These are phyloP conservation scores for Monochamus alternatus DNA, from an alignment of 2,888 invertebrate species.

Conservation along the genomic window DNA sequence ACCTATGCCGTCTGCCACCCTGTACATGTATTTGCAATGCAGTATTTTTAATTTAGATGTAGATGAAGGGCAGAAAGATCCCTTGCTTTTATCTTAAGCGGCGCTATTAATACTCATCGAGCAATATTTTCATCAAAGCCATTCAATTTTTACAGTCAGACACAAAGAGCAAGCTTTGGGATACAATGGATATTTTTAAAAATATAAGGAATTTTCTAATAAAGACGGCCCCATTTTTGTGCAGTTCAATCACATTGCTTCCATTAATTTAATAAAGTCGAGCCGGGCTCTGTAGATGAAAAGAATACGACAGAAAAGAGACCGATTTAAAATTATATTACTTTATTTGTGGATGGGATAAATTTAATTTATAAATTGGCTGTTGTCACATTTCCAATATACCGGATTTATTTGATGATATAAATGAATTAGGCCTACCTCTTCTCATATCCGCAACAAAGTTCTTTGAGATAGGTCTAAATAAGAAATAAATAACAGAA, in stretches of 20 bases:
- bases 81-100: neutral
- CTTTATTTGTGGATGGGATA: conserved; percentile 9
- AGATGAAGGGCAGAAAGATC: neutral
- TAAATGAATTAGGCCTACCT: too few relatives aligned
- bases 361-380: conserved; percentile 29
- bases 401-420: too few relatives aligned
- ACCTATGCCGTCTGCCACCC: too few relatives aligned
- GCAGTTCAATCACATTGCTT: conserved; percentile 3
- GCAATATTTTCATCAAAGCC: neutral
- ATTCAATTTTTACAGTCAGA: neutral
- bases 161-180: neutral
- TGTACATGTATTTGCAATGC: too few relatives aligned
- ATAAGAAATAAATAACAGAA: too few relatives aligned
- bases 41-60: too few relatives aligned
- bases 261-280: conserved; percentile 18
- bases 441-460: too few relatives aligned
- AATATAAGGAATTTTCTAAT: conserved; percentile 8
- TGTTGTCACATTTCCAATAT: neutral
- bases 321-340: neutral
- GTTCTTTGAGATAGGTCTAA: too few relatives aligned
- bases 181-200: neutral
- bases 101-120: neutral
- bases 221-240: neutral
- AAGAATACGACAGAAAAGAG: conserved; percentile 4
- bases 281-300: conserved; percentile 8